Conservation (phyloP, 1,140 invertebrate species). For the Atta texana region DNA sequence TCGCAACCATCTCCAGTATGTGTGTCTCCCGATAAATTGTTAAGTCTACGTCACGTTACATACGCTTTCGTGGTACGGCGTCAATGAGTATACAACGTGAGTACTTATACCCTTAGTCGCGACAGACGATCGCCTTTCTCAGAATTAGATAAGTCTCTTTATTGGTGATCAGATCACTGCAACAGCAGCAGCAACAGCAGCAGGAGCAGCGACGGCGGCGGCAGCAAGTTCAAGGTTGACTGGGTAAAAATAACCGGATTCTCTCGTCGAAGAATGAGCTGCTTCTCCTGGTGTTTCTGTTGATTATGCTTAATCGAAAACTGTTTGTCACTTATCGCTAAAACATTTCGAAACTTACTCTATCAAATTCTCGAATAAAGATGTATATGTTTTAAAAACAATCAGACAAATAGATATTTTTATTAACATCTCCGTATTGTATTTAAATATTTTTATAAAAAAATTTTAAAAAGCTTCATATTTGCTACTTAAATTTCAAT, state of each 20-base stretch:
- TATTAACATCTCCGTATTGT: no score
- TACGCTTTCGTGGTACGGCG: slow-evolving; percentile 30
- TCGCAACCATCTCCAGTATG: background rate
- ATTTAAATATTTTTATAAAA: background rate
- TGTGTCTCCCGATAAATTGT: slow-evolving; percentile 18
- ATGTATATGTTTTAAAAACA: background rate
- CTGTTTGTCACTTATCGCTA: slow-evolving; percentile 40
- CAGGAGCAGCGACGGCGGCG: slow-evolving; percentile 25
- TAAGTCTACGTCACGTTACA: slow-evolving; percentile 45
- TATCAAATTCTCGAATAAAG: background rate
- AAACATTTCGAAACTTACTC: background rate
- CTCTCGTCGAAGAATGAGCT: slow-evolving; percentile 61
- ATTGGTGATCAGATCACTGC: slow-evolving; percentile 83
- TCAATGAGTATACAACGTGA: slow-evolving; percentile 64
- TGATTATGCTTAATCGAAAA: slow-evolving; percentile 64
- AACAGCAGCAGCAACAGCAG: slow-evolving; percentile 68
- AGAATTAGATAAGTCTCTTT: slow-evolving; percentile 83
- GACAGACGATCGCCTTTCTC: slow-evolving; percentile 78
- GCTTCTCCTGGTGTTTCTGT: slow-evolving; percentile 40
- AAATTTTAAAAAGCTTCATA: background rate
- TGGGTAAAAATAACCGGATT: slow-evolving; percentile 73
- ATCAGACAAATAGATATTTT: background rate
- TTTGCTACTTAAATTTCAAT: background rate
- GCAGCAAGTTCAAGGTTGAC: slow-evolving; percentile 76
- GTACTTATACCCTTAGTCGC: slow-evolving; percentile 69